These are phyloP conservation scores for Agrotis segetum DNA, from an alignment of 2,888 invertebrate species.

Conservation along the genomic window DNA sequence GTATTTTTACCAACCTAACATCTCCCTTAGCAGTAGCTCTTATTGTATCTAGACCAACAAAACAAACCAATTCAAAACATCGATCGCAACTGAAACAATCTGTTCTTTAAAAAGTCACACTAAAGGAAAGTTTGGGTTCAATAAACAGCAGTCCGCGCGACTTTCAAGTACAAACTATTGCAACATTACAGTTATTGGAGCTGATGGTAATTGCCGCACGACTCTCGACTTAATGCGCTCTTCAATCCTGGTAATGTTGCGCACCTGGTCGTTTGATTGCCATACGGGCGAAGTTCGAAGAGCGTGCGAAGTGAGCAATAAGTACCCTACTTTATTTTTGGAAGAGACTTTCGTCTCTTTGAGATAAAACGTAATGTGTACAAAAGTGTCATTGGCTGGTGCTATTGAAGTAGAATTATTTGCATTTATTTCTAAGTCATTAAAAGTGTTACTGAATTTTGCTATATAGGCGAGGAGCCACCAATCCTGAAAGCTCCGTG, in stretches of 20 bases:
- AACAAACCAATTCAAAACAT: too few relatives aligned
- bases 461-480: too few relatives aligned
- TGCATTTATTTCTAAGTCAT: too few relatives aligned
- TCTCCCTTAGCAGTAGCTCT: too few relatives aligned
- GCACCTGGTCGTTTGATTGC: neutral
- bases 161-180: slow-evolving; percentile 3
- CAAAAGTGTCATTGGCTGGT: too few relatives aligned
- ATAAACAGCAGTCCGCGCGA: slow-evolving; percentile 6
- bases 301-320: neutral
- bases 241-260: slow-evolving; percentile 19
- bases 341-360: neutral
- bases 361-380: too few relatives aligned
- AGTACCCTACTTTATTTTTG: neutral
- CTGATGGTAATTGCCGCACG: slow-evolving; percentile 4
- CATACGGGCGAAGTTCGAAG: neutral
- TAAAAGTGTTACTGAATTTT: too few relatives aligned
- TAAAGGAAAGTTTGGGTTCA: neutral
- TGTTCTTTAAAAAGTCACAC: neutral
- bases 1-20: too few relatives aligned
- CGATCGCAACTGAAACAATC: neutral
- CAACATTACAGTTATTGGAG: slow-evolving; percentile 13
- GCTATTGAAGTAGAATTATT: too few relatives aligned
- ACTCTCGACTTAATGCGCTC: slow-evolving; percentile 9
- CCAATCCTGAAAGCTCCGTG: too few relatives aligned
- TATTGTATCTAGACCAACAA: too few relatives aligned